Evolutionary conservation across 1,140 invertebrate genomes (phyloP).

Genomic region (Monochamus saltuarius): DNA sequence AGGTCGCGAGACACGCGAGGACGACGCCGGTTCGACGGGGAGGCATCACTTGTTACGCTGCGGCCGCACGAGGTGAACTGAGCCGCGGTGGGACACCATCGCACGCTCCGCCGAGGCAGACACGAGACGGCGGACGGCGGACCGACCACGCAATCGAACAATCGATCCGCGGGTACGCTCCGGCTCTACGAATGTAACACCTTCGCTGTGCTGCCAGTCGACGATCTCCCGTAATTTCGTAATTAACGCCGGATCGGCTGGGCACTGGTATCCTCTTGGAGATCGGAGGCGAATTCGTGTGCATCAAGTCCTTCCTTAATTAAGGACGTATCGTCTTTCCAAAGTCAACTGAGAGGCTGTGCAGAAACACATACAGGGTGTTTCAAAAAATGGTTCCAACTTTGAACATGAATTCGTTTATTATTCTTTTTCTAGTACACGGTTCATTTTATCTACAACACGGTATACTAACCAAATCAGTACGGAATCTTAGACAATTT

Average conservation of each 20-base stretch:
- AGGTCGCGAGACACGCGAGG: slow-evolving; percentile 25
- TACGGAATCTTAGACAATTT: too few species aligned
- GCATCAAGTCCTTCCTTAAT: too few species aligned
- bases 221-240: slow-evolving; percentile 11
- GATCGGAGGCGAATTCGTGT: too few species aligned
- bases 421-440: too few species aligned
- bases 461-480: too few species aligned
- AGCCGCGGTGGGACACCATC: slow-evolving; percentile 27
- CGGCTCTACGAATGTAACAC: neutral
- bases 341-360: too few species aligned
- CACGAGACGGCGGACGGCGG: neutral
- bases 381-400: too few species aligned
- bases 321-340: too few species aligned
- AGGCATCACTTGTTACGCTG: slow-evolving; percentile 15
- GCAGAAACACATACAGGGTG: too few species aligned
- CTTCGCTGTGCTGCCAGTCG: neutral
- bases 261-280: too few species aligned
- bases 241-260: slow-evolving; percentile 10
- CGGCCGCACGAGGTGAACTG: slow-evolving; percentile 5
- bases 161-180: slow-evolving; percentile 28
- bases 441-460: too few species aligned
- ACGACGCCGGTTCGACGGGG: slow-evolving; percentile 24
- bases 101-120: slow-evolving; percentile 19
- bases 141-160: slow-evolving; percentile 27
- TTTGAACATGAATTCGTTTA: too few species aligned